A percentile compares a stretch with the other conserved stretches of the same genome.
phyloP scores from a whole-genome alignment of 2,888 invertebrate species.

The Campopleginae sp. region DNA sequence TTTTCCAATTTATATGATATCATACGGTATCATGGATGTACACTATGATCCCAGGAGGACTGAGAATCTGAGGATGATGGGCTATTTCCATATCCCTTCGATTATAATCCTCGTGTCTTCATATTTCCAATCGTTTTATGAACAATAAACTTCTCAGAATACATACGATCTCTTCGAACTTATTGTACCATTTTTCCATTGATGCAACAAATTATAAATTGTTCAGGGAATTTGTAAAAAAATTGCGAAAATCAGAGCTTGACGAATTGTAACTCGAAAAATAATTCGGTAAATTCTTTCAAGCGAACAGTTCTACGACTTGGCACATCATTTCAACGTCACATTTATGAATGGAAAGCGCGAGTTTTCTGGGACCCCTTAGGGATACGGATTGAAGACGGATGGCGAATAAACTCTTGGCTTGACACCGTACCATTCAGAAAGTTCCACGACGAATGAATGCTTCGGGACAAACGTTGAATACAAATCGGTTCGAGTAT shows the following conservation, averaged over 20 bases:
- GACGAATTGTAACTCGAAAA: not conserved
- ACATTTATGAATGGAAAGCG: not conserved
- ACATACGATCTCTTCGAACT: too few relatives aligned
- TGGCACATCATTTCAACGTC: not conserved
- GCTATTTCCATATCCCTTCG: not conserved
- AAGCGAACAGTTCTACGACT: not conserved
- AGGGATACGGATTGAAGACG: not conserved
- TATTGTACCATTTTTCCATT: too few relatives aligned
- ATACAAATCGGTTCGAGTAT: slow-evolving; percentile 34
- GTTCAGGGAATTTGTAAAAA: too few relatives aligned
- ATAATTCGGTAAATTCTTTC: not conserved
- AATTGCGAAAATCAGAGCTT: too few relatives aligned
- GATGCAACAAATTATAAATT: too few relatives aligned
- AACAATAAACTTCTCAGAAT: not conserved
- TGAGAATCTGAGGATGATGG: not conserved
- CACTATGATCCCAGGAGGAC: not conserved
- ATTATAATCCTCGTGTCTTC: not conserved
- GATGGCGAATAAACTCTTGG: not conserved
- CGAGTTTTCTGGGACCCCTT: slow-evolving; percentile 2
- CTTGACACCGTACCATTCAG: not conserved
- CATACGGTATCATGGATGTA: not conserved
- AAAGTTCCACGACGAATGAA: slow-evolving; percentile 44
- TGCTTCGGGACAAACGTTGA: slow-evolving; percentile 23
- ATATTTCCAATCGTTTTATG: not conserved
- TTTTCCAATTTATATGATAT: slow-evolving; percentile 1